Evolutionary conservation across 2,113 vertebrate genomes (phyloP), one percentile per base, ranked within the genome.

Genomic region (Ictidomys tridecemlineatus): DNA sequence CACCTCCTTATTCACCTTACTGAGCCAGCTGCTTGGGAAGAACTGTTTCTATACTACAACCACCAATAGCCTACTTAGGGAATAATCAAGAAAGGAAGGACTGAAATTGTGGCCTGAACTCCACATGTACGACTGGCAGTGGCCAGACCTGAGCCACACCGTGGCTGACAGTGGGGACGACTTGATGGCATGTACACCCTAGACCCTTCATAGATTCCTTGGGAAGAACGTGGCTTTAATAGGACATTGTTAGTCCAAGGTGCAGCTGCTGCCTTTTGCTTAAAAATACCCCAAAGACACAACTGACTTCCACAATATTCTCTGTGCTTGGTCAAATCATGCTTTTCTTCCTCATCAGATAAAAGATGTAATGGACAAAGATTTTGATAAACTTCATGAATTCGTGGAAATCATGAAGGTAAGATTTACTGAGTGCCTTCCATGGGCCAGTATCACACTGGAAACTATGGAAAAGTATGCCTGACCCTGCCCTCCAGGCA

Each of bases 381-480:
- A 98, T 87, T 98, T 98, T 53, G 95, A 97, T 72, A 98, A 98
- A 74, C 97, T 98, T 85, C 96, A 98, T 37, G 97, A 97, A 80
- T 97, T 98, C 2, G 96, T 98, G 87, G 97, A 97, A 80, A 90
- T 98, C 85, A 97, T 97, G 95, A 98, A 98, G 98, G 98, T 98
- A 88, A 97, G 95, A n/a, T 61, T 69, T 61, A 13, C 34, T 2
- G 42, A 70, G 30, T 30, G 6, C 51, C 84, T 85, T 65, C 74
- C 17, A 1, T 12, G 22, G 45, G 85, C 48, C 18, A 76, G 48
- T 45, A 16, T 42, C 22, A 1, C 56, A 4, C 14, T 61, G 56
- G 82, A 86, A 67, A 73, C 16, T 51, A 37, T 7, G 30, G 39
- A 58, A 56, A 69, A 80, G 61, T 51, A 85, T 0, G 1, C 14